A percentile compares a stretch with the other conserved stretches of the same genome.
phyloP scores from a whole-genome alignment of 2,113 vertebrate genomes.

The Saguinus imperator region DNA sequence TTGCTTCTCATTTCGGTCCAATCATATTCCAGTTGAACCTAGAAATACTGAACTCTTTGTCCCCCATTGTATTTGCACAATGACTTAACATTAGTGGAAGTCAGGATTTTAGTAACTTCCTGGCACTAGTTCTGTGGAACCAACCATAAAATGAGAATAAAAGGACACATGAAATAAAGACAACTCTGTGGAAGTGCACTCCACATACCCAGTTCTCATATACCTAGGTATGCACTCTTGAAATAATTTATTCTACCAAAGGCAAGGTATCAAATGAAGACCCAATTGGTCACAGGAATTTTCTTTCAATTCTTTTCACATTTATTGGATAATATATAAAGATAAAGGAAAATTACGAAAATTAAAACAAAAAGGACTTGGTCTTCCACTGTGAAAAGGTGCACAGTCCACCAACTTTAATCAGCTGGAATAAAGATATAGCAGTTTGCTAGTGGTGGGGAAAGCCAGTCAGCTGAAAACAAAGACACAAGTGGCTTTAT shows the following conservation, averaged over 20 bases:
- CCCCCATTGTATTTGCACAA: not conserved
- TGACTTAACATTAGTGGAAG: not conserved
- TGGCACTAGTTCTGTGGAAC: not conserved
- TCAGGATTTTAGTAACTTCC: not conserved
- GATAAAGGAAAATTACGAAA: not conserved
- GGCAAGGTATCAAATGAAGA: not conserved
- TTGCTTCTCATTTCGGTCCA: not conserved
- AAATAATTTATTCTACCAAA: not conserved
- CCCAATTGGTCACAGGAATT: not conserved
- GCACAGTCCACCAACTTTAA: not conserved
- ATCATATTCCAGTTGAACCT: not conserved
- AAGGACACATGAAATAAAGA: not conserved
- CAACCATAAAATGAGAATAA: not conserved
- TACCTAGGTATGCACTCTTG: not conserved
- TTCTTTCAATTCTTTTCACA: not conserved
- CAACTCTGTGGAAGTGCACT: not conserved
- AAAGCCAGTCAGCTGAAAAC: not conserved
- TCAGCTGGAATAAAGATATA: not conserved
- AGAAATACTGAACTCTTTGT: not conserved
- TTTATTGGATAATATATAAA: not conserved
- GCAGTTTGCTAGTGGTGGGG: not conserved
- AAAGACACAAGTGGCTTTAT: not conserved
- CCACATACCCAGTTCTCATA: not conserved
- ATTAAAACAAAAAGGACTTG: not conserved
- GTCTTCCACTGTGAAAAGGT: not conserved